phyloP scores from a whole-genome alignment of 2,113 vertebrate genomes.

The Phycodurus eques region DNA sequence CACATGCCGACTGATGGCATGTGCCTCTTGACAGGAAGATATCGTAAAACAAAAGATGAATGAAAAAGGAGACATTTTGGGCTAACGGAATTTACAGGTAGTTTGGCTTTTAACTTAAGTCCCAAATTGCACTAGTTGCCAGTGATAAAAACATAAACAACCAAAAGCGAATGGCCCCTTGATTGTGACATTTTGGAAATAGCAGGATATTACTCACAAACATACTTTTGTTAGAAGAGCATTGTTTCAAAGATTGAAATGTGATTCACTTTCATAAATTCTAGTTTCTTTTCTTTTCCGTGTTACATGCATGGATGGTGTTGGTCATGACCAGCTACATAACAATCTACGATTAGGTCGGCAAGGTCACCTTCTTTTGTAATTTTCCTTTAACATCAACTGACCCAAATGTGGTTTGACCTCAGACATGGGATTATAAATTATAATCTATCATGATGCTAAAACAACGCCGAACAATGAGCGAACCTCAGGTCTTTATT shows the following conservation, averaged over 20 bases:
- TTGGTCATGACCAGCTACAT: constrained; percentile 30
- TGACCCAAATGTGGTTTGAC: constrained; percentile 55
- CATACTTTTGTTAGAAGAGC: background rate
- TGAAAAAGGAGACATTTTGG: constrained; percentile 4
- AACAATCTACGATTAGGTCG: constrained; percentile 18
- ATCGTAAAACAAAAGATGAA: background rate
- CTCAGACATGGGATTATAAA: constrained; percentile 27
- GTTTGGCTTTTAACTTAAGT: background rate
- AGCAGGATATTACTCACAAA: background rate
- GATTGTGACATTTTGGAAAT: background rate
- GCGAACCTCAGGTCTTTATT: constrained; percentile 21
- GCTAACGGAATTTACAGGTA: constrained; percentile 1
- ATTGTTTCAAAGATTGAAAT: background rate
- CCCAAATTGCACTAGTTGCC: background rate
- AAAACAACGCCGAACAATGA: constrained; percentile 38
- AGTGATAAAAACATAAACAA: background rate
- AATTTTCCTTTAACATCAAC: constrained; percentile 41
- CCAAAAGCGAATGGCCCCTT: background rate
- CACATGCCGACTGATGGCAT: constrained; percentile 29
- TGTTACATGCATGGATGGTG: constrained; percentile 32
- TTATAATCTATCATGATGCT: constrained; percentile 43
- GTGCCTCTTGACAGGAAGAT: constrained; percentile 15
- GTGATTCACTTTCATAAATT: background rate
- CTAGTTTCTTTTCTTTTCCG: constrained; percentile 28
- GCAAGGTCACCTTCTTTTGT: constrained; percentile 29